These are phyloP conservation scores for Apeira syringaria DNA, from an alignment of 2,888 invertebrate species.

Conservation along the genomic window DNA sequence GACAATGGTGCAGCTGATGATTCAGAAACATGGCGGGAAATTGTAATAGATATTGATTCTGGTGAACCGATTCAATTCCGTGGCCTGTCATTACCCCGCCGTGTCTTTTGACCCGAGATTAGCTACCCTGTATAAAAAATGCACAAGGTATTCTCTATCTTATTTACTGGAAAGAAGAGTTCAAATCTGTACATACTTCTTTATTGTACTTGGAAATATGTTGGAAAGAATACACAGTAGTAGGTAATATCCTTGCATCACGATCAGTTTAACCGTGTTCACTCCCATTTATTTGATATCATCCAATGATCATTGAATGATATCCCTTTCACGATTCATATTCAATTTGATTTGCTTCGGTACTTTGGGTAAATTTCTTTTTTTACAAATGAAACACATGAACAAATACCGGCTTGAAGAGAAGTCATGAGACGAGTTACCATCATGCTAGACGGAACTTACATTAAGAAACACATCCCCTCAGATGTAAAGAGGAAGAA, in stretches of 20 bases:
- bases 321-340: constrained; percentile 64
- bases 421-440: no score
- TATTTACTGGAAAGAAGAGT: constrained; percentile 11
- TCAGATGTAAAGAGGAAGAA: no score
- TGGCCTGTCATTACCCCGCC: constrained; percentile 69
- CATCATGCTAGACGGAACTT: no score
- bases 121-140: constrained; percentile 18
- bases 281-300: constrained; percentile 48
- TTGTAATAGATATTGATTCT: constrained; percentile 58
- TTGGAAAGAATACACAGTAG: constrained; percentile 26
- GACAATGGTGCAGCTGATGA: constrained; percentile 53
- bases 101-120: constrained; percentile 73
- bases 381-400: no score
- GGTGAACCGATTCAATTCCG: constrained; percentile 48
- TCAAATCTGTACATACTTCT: constrained; percentile 2
- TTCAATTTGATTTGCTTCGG: constrained; percentile 36
- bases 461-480: no score
- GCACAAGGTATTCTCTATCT: constrained; percentile 15
- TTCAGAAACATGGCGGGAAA: constrained; percentile 38
- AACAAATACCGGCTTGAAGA: no score
- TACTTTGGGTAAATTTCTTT: constrained; percentile 41
- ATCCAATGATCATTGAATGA: constrained; percentile 42
- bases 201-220: constrained; percentile 11
- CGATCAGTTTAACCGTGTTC: constrained; percentile 53
- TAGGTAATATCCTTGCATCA: constrained; percentile 40